phyloP scores from a whole-genome alignment of 2,797 vertebrate species.

The Chanos chanos region DNA sequence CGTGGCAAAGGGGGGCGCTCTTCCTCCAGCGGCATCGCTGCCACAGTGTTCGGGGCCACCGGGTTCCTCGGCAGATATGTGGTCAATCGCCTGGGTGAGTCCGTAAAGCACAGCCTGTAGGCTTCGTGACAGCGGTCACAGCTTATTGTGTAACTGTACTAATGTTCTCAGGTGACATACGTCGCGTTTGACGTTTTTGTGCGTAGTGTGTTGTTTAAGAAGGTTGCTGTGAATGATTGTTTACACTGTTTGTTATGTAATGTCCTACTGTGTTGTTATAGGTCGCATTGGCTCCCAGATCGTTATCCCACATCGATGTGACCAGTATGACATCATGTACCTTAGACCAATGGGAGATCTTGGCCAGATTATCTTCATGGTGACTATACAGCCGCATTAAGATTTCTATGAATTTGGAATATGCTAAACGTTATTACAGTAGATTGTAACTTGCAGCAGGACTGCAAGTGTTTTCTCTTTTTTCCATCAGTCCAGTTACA shows the following conservation, averaged over 20 bases:
- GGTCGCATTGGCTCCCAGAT: slow-evolving; percentile 91
- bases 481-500: no score
- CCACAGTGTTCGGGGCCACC: slow-evolving; percentile 92
- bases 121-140: no score
- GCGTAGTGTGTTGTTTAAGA: not conserved
- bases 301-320: slow-evolving; percentile 86
- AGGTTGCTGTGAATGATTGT: not conserved
- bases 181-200: not conserved
- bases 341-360: slow-evolving; percentile 93
- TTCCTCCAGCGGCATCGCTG: slow-evolving; percentile 88
- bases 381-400: slow-evolving; percentile 51
- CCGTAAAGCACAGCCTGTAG: no score
- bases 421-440: not conserved
- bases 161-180: not conserved
- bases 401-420: not conserved
- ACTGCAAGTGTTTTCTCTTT: not conserved
- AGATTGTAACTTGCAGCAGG: not conserved
- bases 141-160: no score
- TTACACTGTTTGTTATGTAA: not conserved
- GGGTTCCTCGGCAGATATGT: slow-evolving; percentile 93
- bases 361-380: slow-evolving; percentile 90
- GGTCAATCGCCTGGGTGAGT: slow-evolving; percentile 86
- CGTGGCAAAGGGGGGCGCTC: slow-evolving; percentile 89
- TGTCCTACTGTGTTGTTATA: slow-evolving; percentile 49
- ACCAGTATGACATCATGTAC: slow-evolving; percentile 87